Conservation (phyloP, 1,140 invertebrate species). For the Drosophila tristis region DNA sequence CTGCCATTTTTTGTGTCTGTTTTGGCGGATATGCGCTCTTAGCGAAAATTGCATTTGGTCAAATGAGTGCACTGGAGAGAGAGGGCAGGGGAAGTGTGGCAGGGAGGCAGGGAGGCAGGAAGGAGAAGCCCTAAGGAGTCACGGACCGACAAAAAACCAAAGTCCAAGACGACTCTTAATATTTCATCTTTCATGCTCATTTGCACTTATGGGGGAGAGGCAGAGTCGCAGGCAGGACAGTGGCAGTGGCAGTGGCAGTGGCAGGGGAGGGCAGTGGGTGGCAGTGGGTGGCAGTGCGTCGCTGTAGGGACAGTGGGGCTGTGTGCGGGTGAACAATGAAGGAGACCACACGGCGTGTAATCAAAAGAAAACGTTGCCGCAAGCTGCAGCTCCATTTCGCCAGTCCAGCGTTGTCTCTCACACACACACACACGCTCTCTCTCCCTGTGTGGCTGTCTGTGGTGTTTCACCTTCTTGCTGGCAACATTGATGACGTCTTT, state of each 20-base stretch:
- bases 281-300: not conserved
- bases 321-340: constrained; percentile 34
- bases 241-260: constrained; percentile 5
- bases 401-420: too few relatives aligned
- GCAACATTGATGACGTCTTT: constrained; percentile 42
- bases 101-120: not conserved
- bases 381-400: constrained; percentile 26
- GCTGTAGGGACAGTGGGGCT: not conserved
- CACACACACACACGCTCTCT: not conserved
- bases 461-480: constrained; percentile 15
- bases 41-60: constrained; percentile 78
- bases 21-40: constrained; percentile 66
- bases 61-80: constrained; percentile 61
- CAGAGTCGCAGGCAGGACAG: not conserved
- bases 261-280: not conserved
- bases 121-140: constrained; percentile 28
- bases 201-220: constrained; percentile 57
- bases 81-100: not conserved
- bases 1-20: constrained; percentile 24
- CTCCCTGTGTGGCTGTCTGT: not conserved
- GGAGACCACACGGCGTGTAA: constrained; percentile 42
- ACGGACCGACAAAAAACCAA: constrained; percentile 7
- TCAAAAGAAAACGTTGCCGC: constrained; percentile 68
- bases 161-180: constrained; percentile 68
- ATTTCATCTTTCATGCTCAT: constrained; percentile 81